Base-by-base conservation (phyloP, 2,113 vertebrate genomes). In the Misgurnus mizolepis region DNA sequence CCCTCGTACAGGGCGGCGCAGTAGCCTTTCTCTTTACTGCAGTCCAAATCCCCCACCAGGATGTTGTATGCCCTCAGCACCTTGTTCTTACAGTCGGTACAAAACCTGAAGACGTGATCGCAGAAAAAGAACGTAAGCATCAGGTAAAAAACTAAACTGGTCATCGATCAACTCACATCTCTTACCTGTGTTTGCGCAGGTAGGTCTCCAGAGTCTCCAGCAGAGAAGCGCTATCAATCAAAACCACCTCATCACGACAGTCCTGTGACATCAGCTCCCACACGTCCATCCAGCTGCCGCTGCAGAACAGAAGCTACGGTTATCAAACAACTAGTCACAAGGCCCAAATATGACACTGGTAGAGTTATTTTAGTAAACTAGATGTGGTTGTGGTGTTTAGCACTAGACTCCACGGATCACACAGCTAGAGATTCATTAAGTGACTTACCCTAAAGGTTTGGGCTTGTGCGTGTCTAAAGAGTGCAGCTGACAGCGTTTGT, bases 191-290 rank as follows among this genome's bases (percentile, higher is more conserved):
- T 89, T 98, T 98, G 41, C 95, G 93, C 77, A 99, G 92, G 84
- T 98, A 98, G 0, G 95, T 96, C 92, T 99, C 97, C 89, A 99
- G 90, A 0, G 97, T 98, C 92, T 98, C 96, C 82, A 98, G 90
- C 72, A 99, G 95, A 88, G 95, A 95, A 81, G 93, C 93, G 4
- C 95, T 97, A 85, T 99, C 97, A 15, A 99, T 96, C 88, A 99
- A 89, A 89, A 98, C 97, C 74, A 98, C 96, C 90, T 99, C 97
- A 82, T 98, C 96, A 82, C 97, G 93, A 93, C 97, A 99, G 87
- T 98, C 97, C 88, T 97, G 96, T 86, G 97, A 99, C 96, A 99
- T 98, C 68, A 97, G 93, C 88, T 99, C 97, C 97, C 96, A 99
- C 67, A 99, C 94, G 64, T 99, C 96, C 96, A 98, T 98, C 97